phyloP scores from a whole-genome alignment of 2,888 invertebrate species.

The Zygothrica quintamaculata region DNA sequence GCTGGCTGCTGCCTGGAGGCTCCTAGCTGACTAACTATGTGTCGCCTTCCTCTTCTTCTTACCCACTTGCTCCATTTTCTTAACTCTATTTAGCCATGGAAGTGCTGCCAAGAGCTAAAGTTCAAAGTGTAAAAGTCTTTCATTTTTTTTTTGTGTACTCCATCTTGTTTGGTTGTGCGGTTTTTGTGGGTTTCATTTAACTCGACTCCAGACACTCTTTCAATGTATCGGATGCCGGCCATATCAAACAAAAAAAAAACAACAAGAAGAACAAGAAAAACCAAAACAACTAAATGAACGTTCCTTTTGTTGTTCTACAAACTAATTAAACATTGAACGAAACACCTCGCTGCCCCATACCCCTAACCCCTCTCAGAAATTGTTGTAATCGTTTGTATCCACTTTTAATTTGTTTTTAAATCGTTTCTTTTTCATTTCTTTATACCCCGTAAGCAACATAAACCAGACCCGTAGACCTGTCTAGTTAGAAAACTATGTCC shows the following conservation, averaged over 20 bases:
- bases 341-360: constrained; percentile 9
- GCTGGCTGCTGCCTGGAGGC: too few species aligned
- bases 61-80: background rate
- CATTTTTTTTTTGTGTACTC: background rate
- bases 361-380: constrained; percentile 2
- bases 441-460: background rate
- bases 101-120: constrained; percentile 41
- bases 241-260: constrained; percentile 10
- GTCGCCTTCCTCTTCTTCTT: too few species aligned
- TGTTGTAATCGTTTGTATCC: constrained; percentile 17
- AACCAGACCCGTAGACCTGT: too few species aligned
- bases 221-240: constrained; percentile 48
- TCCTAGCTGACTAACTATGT: too few species aligned
- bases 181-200: constrained; percentile 76
- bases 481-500: too few species aligned
- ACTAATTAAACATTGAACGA: constrained; percentile 73
- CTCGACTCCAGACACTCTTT: constrained; percentile 50
- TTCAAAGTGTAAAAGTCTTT: constrained; percentile 51
- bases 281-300: constrained; percentile 19
- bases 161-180: constrained; percentile 48
- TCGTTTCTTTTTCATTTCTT: constrained; percentile 46
- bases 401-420: constrained; percentile 77
- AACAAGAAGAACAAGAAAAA: constrained; percentile 14
- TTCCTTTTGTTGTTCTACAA: constrained; percentile 56
- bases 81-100: constrained; percentile 23